Evolutionary conservation across 2,888 invertebrate species (phyloP).

Genomic region (Mythimna ferrago): DNA sequence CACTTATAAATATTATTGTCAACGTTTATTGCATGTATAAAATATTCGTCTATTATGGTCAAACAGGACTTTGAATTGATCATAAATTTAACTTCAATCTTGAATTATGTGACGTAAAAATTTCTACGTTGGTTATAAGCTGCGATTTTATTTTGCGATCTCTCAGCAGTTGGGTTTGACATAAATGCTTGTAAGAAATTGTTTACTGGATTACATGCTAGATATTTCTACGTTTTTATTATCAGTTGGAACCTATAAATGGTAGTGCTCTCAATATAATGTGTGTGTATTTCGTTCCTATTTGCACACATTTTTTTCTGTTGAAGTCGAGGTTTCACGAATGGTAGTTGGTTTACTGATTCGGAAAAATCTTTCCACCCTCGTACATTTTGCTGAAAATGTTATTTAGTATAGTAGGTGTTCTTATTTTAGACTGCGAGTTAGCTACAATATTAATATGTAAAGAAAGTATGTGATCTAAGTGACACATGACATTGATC

Average conservation of each 20-base stretch:
- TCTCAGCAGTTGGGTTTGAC: not conserved
- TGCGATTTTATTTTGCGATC: constrained; percentile 6
- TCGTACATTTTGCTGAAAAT: not conserved
- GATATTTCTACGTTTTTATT: not conserved
- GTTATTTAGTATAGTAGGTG: not conserved
- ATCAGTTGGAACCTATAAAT: not conserved
- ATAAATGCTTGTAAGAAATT: constrained; percentile 11
- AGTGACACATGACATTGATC: constrained; percentile 4
- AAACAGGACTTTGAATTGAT: constrained; percentile 16
- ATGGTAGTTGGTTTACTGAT: constrained; percentile 13
- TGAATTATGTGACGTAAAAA: constrained; percentile 33
- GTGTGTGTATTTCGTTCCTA: not conserved
- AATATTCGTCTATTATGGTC: constrained; percentile 14
- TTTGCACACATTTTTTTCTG: constrained; percentile 2
- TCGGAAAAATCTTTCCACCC: not conserved
- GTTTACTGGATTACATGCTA: not conserved
- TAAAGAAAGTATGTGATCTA: not conserved
- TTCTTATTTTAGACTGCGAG: not conserved
- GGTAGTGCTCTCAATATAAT: no score
- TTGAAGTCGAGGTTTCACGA: constrained; percentile 2
- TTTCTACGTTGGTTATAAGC: constrained; percentile 9
- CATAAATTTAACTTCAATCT: constrained; percentile 23
- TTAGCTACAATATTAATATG: not conserved
- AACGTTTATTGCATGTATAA: not conserved
- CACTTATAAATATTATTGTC: not conserved